Evolutionary conservation across 2,113 vertebrate species (phyloP).

Genomic region (Bubo blakistoni): DNA sequence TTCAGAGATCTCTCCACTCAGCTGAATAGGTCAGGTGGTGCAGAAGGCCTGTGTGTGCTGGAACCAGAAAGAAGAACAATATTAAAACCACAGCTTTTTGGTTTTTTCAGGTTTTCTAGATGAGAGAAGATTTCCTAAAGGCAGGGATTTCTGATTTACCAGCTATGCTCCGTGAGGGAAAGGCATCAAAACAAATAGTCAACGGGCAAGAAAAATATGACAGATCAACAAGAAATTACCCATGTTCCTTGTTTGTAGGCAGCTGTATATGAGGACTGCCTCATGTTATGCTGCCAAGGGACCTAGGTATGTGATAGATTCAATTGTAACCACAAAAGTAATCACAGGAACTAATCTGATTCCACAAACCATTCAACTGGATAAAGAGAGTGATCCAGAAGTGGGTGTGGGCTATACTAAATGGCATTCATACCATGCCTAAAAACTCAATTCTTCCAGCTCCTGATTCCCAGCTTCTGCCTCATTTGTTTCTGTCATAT

Average conservation of each 20-base stretch:
- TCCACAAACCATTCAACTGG: background rate
- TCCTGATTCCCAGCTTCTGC: background rate
- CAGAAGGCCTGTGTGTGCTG: background rate
- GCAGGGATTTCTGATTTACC: background rate
- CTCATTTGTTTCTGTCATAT: background rate
- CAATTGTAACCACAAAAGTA: background rate
- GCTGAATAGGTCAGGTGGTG: background rate
- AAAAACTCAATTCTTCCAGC: background rate
- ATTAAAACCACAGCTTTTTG: background rate
- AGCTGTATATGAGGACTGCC: background rate
- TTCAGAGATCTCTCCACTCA: accelerated
- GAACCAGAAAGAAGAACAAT: background rate
- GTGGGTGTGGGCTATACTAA: background rate
- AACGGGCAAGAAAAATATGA: background rate
- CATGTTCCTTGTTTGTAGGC: background rate
- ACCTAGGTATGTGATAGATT: background rate
- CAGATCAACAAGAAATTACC: background rate
- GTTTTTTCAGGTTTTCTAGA: background rate
- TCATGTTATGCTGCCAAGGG: background rate
- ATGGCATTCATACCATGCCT: background rate
- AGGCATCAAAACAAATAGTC: background rate
- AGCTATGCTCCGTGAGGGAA: background rate
- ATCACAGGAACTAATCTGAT: background rate
- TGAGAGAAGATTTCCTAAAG: background rate
- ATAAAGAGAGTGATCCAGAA: background rate